Percentiles rank a stretch among this genome's conserved stretches.
Evolutionary conservation across 2,797 vertebrate genomes (phyloP).

Genomic region (Pogoniulus pusillus): DNA sequence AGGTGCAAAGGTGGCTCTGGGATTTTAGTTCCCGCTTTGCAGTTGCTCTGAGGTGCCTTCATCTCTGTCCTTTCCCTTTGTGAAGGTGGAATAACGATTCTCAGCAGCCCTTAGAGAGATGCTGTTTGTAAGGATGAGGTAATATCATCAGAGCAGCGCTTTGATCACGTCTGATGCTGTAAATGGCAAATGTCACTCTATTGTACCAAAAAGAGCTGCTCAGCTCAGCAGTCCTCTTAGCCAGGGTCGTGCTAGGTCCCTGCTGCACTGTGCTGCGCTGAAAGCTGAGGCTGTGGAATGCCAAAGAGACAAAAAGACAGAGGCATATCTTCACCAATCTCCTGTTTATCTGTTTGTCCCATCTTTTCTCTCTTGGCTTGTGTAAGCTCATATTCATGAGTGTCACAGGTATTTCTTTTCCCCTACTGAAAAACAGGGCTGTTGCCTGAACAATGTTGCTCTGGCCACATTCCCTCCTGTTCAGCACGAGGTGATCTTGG

Average conservation of each 20-base stretch:
- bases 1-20: neutral
- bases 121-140: neutral
- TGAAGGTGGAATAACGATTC: neutral
- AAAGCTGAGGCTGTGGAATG: neutral
- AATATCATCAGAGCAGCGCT: neutral
- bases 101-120: neutral
- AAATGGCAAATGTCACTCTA: neutral
- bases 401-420: slow-evolving; percentile 50
- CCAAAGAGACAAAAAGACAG: neutral
- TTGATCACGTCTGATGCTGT: neutral
- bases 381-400: slow-evolving; percentile 33
- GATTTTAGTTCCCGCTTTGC: neutral
- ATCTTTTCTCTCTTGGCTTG: slow-evolving; percentile 49
- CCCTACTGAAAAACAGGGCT: slow-evolving; percentile 35
- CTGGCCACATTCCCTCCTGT: slow-evolving; percentile 46
- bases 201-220: neutral
- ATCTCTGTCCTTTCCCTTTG: neutral
- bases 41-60: neutral
- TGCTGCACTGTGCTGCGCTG: neutral
- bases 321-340: slow-evolving; percentile 24
- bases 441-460: slow-evolving; percentile 50
- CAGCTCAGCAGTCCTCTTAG: neutral
- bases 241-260: neutral
- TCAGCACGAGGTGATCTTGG: slow-evolving; percentile 48
- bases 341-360: slow-evolving; percentile 50